Evolutionary conservation across 2,113 vertebrate genomes (phyloP).

Genomic region (Ptyas mucosa): DNA sequence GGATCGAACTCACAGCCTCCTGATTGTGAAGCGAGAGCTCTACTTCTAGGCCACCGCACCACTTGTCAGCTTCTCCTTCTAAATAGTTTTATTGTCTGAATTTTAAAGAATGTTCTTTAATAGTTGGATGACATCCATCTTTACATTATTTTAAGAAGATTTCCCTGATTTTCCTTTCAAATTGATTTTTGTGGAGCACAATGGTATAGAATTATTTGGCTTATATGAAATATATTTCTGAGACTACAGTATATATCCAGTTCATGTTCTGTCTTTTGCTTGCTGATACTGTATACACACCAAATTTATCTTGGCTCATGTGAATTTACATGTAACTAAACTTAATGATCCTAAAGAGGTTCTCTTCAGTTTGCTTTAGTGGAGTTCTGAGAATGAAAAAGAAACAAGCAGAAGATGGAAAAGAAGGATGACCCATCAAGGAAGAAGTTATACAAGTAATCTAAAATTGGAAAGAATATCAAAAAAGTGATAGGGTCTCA

Average conservation of each 20-base stretch:
- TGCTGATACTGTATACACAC: neutral
- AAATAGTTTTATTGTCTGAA: neutral
- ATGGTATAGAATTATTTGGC: neutral
- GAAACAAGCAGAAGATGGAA: neutral
- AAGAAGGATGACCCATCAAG: neutral
- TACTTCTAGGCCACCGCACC: too few relatives aligned
- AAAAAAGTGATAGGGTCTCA: neutral
- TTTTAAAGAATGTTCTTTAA: neutral
- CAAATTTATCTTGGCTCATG: neutral
- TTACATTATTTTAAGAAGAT: neutral
- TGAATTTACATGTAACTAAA: neutral
- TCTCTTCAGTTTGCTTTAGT: neutral
- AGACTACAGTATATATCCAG: neutral
- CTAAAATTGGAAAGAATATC: neutral
- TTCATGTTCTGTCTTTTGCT: neutral
- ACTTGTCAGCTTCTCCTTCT: neutral
- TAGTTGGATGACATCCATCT: neutral
- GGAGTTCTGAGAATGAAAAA: neutral
- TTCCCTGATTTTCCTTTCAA: neutral
- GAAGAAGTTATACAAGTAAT: neutral
- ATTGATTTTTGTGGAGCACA: neutral
- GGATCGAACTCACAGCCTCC: too few relatives aligned
- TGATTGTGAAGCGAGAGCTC: too few relatives aligned
- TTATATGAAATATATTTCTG: neutral
- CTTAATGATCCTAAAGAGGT: neutral